Conservation (phyloP, 2,797 vertebrate genomes). For the Potorous gilbertii region DNA sequence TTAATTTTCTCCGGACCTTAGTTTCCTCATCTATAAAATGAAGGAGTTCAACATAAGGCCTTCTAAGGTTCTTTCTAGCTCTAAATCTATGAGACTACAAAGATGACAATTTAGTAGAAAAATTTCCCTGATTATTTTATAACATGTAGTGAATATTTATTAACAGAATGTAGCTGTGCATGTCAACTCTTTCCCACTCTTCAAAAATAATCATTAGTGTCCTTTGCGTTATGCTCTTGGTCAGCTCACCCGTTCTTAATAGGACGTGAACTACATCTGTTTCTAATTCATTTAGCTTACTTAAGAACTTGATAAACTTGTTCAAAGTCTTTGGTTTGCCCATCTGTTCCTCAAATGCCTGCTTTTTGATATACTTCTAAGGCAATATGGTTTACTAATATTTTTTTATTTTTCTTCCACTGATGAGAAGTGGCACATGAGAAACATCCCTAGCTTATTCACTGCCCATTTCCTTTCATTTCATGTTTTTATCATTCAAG, state of each 20-base stretch:
- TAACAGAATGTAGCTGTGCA: constrained; percentile 20
- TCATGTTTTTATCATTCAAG: constrained; percentile 42
- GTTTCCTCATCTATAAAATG: background rate
- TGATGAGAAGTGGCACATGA: background rate
- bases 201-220: constrained; percentile 15
- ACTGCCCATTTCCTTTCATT: constrained; percentile 43
- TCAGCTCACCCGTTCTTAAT: constrained; percentile 18
- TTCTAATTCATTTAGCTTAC: constrained; percentile 34
- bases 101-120: constrained; percentile 11
- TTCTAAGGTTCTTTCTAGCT: background rate
- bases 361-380: constrained; percentile 22
- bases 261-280: constrained; percentile 33
- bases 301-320: constrained; percentile 50
- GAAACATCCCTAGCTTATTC: background rate
- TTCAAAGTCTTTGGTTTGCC: constrained; percentile 13
- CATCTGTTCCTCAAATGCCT: constrained; percentile 52
- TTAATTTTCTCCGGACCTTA: background rate
- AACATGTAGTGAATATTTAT: background rate
- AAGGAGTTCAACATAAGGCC: background rate
- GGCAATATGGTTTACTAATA: constrained; percentile 22
- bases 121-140: background rate
- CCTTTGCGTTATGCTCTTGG: constrained; percentile 16
- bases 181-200: background rate
- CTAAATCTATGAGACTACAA: constrained; percentile 10
- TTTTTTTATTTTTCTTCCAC: constrained; percentile 42